phyloP scores from a whole-genome alignment of 2,888 invertebrate species.

The Habrosyne pyritoides region DNA sequence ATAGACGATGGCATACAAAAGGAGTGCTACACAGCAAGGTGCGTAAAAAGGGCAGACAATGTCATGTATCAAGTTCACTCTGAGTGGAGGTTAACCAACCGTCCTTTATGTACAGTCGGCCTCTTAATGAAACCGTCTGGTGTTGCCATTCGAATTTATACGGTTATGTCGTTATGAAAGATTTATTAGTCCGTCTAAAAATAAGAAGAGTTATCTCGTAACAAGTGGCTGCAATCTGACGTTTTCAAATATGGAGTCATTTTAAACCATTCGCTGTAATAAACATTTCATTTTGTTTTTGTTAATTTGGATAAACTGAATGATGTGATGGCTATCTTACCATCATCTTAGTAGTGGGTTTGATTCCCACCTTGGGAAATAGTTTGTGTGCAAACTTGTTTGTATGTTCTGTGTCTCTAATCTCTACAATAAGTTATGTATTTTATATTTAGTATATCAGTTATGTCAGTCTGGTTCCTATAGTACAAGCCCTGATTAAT shows the following conservation, averaged over 20 bases:
- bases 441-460: no score
- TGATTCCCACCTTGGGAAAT: no score
- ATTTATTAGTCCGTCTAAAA: slow-evolving; percentile 1
- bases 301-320: background rate
- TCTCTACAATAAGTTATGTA: no score
- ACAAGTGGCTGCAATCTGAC: background rate
- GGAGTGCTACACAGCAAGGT: slow-evolving; percentile 47
- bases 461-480: no score
- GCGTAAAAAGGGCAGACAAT: slow-evolving; percentile 79
- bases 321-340: background rate
- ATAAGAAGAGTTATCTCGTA: background rate
- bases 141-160: background rate
- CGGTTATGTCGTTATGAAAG: slow-evolving; percentile 11
- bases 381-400: no score
- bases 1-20: slow-evolving; percentile 40
- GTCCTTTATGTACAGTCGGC: slow-evolving; percentile 54
- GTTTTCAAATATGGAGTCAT: background rate
- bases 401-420: no score
- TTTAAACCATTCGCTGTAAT: background rate
- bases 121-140: slow-evolving; percentile 19
- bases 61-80: slow-evolving; percentile 82
- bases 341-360: background rate
- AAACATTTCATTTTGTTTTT: background rate
- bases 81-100: slow-evolving; percentile 58
- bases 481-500: no score